Base-by-base conservation (phyloP, 92 coral and sea anemone species). In the Heliopora coerulea region DNA sequence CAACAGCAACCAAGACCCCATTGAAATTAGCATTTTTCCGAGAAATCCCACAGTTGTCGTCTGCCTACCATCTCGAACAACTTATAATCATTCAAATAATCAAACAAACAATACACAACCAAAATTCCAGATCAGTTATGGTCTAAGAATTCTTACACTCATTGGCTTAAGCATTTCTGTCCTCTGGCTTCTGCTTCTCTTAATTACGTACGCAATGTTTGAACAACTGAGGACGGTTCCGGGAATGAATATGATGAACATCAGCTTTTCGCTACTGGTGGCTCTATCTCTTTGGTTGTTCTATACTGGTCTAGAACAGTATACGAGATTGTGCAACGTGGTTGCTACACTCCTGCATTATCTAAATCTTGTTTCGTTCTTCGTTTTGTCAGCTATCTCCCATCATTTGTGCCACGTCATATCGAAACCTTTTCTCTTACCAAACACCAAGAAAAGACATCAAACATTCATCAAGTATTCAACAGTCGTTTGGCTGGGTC, bases 401-500 rank as follows among this genome's bases (percentile, higher is more conserved):
- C 77, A 77, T 56, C 77, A 82, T 30, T 49, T 68, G 17, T 25
- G 69, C 67, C 80, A 83, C n/a, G 84, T 59, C 35, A 20, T 59
- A 32, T 59, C 65, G 35, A 32, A 15, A 59, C 65, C 65, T 59
- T 25, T 59, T 11, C 1, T 29, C n/a, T 32, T 12, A 30, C n/a
- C 20, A 20, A 7, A 25, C 12, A 6, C 35, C 19, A 26, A 30
- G 33, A 10, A 30, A 21, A n/a, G 58, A 17, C 65, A 29, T 1
- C 39, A 15, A 15, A 59, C 32, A 19, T 73, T 75, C 40, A 0
- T 80, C 18, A 69, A 82, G 29, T 81, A 83, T 37, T 75, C 83
- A 40, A 24, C 68, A 8, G 75, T 75, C 62, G 85, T 86, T 28
- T 88, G 95, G 96, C 34, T 82, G 34, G 49, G 69, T 19, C 88